Base-by-base conservation (phyloP, 1,140 invertebrate genomes). In the Ruditapes philippinarum region DNA sequence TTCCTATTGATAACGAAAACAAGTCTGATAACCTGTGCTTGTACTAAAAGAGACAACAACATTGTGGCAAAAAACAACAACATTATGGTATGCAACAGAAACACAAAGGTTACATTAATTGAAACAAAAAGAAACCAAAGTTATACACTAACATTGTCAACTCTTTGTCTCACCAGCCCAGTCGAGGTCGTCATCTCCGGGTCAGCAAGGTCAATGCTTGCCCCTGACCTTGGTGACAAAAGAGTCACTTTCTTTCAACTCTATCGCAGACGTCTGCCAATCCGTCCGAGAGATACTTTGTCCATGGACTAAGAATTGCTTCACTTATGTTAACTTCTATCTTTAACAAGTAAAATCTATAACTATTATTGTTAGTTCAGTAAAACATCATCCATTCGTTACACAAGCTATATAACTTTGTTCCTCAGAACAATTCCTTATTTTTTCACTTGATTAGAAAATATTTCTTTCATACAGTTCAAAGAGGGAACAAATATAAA, bases 131-230 rank as follows among this genome's bases (percentile, higher is more conserved):
- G 40, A 73, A 65, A 25, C n/a, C 25, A 28, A 78, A 82, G 38
- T 0, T 14, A 45, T 45, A 84, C 82, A 88, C 85, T 88, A 88
- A 88, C 85, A 88, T 70, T 68, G 62, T 62, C 62, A 31, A 88
- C 70, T 70, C 76, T 65, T 28, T 70, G 74, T 79, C 85, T 79
- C 60, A 88, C 85, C 28, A 88, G n/a, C n/a, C 85, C 85, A 7
- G n/a, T n/a, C n/a, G n/a, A n/a, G 51, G 28, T 88, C 85, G 80
- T 88, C 85, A 76, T 51, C 62, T 88, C 85, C 40, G 85, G 85
- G 38, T 79, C 85, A 19, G 38, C 60, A 1, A 88, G 25, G 25
- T 45, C 82, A 0, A 9, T 12, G 22, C 81, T 84, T 9, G 45
- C 79, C 1, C 4, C 31, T 49, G 81, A 84, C 62, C 82, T 70